Percentiles rank a stretch among this genome's conserved stretches.
These are phyloP conservation scores for Protonibea diacanthus DNA, from an alignment of 2,797 vertebrate genomes.

Conservation along the genomic window DNA sequence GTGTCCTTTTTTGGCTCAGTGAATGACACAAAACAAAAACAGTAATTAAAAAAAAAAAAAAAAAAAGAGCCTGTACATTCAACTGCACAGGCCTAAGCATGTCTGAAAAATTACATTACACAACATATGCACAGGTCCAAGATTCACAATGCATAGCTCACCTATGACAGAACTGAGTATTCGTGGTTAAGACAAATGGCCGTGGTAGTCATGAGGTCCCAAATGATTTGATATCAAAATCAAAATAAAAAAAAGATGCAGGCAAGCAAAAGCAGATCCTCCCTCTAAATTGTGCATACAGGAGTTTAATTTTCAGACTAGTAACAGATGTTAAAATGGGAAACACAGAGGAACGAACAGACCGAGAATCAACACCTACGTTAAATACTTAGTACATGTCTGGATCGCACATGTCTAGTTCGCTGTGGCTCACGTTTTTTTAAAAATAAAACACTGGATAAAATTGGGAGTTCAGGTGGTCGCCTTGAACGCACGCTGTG, in stretches of 20 bases:
- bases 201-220: conserved; percentile 59
- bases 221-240: conserved; percentile 48
- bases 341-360: conserved; percentile 31
- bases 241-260: conserved; percentile 30
- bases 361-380: conserved; percentile 29
- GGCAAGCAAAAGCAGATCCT: conserved; percentile 52
- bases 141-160: conserved; percentile 87
- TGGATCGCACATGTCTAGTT: conserved; percentile 34
- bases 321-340: conserved; percentile 25
- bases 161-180: conserved; percentile 73
- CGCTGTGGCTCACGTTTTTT: conserved; percentile 4
- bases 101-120: conserved; percentile 56
- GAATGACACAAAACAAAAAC: conserved; percentile 52
- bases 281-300: conserved; percentile 61
- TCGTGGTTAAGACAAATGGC: conserved; percentile 83
- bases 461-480: conserved; percentile 37
- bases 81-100: conserved; percentile 54
- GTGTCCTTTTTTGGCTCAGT: conserved; percentile 65
- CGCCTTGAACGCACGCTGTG: conserved; percentile 5
- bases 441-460: conserved; percentile 58
- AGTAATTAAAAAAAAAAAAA: background rate
- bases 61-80: conserved; percentile 51
- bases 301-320: conserved; percentile 57
- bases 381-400: conserved; percentile 27
- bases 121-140: conserved; percentile 79